A percentile compares a stretch with the other conserved stretches of the same genome.
Conservation (phyloP, 2,797 vertebrate species). For the Graptemys geographica region DNA sequence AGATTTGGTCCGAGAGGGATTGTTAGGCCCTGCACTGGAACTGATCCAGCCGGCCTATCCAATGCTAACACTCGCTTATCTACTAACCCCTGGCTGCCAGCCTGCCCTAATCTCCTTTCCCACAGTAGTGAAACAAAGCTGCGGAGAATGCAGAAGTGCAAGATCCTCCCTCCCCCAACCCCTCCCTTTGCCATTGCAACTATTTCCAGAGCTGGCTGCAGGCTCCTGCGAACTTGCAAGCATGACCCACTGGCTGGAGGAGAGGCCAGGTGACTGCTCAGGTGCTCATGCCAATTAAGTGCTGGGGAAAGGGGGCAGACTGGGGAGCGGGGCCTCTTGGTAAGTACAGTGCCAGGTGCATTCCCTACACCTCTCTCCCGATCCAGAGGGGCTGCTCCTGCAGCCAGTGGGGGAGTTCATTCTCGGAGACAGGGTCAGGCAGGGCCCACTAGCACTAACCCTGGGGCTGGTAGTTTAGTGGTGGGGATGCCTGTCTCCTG, state of each 20-base stretch:
- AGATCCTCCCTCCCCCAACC: background rate
- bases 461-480: background rate
- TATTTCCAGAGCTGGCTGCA: background rate
- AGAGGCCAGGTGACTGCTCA: background rate
- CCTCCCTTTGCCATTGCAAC: fast-evolving
- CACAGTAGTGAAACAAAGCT: background rate
- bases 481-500: background rate
- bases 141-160: fast-evolving
- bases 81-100: background rate
- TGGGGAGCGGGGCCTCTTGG: background rate
- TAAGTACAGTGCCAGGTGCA: background rate
- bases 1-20: background rate
- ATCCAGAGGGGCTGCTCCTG: background rate
- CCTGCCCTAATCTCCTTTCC: background rate
- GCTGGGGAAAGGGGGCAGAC: background rate
- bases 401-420: background rate
- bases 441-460: background rate
- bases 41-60: background rate
- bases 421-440: background rate
- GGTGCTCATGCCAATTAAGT: background rate
- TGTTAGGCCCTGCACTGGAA: background rate
- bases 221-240: background rate
- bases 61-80: background rate
- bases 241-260: background rate
- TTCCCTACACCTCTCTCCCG: background rate